phyloP scores from a whole-genome alignment of 1,140 invertebrate genomes.

The Scaptomyza hsui region DNA sequence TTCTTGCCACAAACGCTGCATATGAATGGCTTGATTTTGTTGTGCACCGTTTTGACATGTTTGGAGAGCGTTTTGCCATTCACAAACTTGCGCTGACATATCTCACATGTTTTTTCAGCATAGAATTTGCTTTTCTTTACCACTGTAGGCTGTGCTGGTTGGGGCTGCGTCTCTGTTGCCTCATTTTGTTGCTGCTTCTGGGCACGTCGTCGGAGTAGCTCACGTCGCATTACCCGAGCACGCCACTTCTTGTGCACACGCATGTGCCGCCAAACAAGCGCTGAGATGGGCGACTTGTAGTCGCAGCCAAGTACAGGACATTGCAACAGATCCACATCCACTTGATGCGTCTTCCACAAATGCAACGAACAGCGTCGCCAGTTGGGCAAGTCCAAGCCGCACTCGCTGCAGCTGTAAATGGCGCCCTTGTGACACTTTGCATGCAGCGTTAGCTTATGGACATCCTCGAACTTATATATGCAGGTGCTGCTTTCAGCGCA shows the following conservation, averaged over 20 bases:
- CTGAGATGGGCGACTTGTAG: slow-evolving; percentile 86
- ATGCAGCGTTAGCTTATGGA: slow-evolving; percentile 84
- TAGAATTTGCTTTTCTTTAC: slow-evolving; percentile 85
- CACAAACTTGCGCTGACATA: slow-evolving; percentile 89
- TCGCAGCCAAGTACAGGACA: slow-evolving; percentile 87
- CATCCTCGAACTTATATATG: slow-evolving; percentile 85
- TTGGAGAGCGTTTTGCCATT: slow-evolving; percentile 90
- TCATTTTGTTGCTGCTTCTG: slow-evolving; percentile 12
- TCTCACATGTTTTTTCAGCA: slow-evolving; percentile 88
- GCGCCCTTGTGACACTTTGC: slow-evolving; percentile 84
- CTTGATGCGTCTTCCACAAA: slow-evolving; percentile 88
- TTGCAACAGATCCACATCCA: slow-evolving; percentile 87
- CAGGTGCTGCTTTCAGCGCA: slow-evolving; percentile 85
- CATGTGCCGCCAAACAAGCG: slow-evolving; percentile 80
- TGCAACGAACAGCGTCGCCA: slow-evolving; percentile 88
- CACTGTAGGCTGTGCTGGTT: neutral
- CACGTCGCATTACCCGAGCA: slow-evolving; percentile 56
- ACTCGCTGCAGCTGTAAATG: slow-evolving; percentile 85
- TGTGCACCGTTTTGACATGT: slow-evolving; percentile 91
- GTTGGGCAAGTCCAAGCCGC: slow-evolving; percentile 84
- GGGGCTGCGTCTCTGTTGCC: neutral
- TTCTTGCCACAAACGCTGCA: slow-evolving; percentile 91
- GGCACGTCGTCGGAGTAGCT: slow-evolving; percentile 50
- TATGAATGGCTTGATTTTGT: slow-evolving; percentile 90
- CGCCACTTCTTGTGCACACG: slow-evolving; percentile 75